phyloP scores from a whole-genome alignment of 2,797 vertebrate species.

The Sebastiscus tertius region DNA sequence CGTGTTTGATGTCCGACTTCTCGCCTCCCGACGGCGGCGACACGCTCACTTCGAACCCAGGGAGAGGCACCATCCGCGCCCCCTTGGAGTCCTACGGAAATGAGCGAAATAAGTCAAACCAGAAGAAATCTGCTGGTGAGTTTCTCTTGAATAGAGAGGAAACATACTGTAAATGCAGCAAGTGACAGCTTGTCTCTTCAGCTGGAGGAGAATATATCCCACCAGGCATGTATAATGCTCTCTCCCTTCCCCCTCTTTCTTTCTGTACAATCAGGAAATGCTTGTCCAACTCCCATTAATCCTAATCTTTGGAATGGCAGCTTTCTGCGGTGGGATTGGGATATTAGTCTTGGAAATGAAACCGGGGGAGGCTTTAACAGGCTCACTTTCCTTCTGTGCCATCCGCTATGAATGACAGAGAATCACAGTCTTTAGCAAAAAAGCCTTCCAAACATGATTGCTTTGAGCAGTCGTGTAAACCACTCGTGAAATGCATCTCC shows the following conservation, averaged over 20 bases:
- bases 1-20: constrained; percentile 80
- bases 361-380: constrained; percentile 53
- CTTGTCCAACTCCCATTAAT: constrained; percentile 68
- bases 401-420: constrained; percentile 9
- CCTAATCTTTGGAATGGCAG: constrained; percentile 72
- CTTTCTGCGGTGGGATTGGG: constrained; percentile 66
- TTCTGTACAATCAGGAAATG: constrained; percentile 66
- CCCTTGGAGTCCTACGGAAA: constrained; percentile 81
- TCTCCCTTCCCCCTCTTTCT: constrained; percentile 39
- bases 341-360: constrained; percentile 71
- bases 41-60: constrained; percentile 82
- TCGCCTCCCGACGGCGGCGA: constrained; percentile 70
- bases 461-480: constrained; percentile 25
- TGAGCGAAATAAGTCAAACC: not conserved
- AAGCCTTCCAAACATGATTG: constrained; percentile 41
- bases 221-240: constrained; percentile 17
- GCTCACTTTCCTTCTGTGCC: constrained; percentile 36
- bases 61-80: constrained; percentile 81
- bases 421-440: not conserved
- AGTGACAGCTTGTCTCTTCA: constrained; percentile 15
- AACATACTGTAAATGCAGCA: not conserved
- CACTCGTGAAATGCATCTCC: not conserved
- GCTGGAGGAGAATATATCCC: constrained; percentile 6
- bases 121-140: not conserved
- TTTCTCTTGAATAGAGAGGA: not conserved